Evolutionary conservation across 2,113 vertebrate genomes (phyloP).

Genomic region (Mormoops blainvillei): DNA sequence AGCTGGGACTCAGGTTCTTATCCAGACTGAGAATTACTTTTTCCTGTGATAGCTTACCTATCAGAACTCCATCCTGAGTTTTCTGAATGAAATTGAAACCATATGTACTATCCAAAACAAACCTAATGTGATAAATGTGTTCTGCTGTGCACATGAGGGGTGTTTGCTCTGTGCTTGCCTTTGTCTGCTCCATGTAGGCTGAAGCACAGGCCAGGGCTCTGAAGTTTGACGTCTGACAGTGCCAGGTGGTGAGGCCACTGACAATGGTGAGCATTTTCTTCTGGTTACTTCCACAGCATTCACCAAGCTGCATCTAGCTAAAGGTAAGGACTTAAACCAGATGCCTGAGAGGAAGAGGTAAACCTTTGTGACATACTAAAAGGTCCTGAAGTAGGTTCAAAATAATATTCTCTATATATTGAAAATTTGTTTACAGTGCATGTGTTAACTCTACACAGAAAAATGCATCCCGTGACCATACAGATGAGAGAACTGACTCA

Average conservation of each 20-base stretch:
- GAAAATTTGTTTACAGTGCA: neutral
- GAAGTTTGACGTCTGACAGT: neutral
- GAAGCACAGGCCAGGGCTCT: neutral
- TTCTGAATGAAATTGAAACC: neutral
- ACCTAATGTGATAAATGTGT: no score
- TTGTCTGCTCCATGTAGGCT: neutral
- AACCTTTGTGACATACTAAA: neutral
- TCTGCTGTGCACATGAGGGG: neutral
- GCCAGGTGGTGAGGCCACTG: neutral
- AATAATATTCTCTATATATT: neutral
- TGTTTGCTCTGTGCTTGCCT: no score
- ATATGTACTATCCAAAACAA: neutral
- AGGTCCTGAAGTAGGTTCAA: neutral
- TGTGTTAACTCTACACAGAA: neutral
- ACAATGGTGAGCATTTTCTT: neutral
- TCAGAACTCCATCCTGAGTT: neutral
- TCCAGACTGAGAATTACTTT: neutral
- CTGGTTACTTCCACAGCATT: neutral
- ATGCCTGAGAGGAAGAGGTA: neutral
- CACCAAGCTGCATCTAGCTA: neutral
- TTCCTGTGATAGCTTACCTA: neutral
- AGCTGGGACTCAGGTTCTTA: neutral
- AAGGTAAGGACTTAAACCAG: neutral
- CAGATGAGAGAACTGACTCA: neutral
- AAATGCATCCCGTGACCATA: neutral